phyloP scores from a whole-genome alignment of 2,888 invertebrate genomes.

The Notodonta dromedarius region DNA sequence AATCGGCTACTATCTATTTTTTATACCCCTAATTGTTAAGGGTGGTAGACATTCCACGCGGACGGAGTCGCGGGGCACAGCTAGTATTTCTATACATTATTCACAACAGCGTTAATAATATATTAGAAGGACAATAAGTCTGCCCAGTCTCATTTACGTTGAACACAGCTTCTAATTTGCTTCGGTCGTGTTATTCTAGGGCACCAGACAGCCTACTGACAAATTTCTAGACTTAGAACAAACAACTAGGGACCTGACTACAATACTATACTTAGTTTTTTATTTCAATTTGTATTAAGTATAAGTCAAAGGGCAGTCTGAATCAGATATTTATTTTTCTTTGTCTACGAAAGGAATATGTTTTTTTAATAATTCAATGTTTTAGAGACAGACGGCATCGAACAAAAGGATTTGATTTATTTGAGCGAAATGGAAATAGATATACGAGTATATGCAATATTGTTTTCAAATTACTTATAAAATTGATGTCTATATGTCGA shows the following conservation, averaged over 20 bases:
- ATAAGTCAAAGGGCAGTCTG: neutral
- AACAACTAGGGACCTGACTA: neutral
- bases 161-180: conserved; percentile 24
- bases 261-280: neutral
- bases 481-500: too few relatives aligned
- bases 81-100: too few relatives aligned
- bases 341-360: neutral
- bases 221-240: conserved; percentile 1
- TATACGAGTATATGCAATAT: neutral
- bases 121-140: too few relatives aligned
- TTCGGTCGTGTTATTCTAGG: conserved; percentile 21
- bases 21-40: too few relatives aligned
- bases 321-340: neutral
- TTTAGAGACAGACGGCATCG: neutral
- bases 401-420: neutral
- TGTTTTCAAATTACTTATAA: neutral
- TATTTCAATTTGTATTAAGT: neutral
- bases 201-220: conserved; percentile 12
- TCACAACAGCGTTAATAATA: too few relatives aligned
- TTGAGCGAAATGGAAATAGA: neutral
- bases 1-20: too few relatives aligned
- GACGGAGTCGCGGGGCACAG: too few relatives aligned
- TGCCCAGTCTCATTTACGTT: conserved; percentile 13
- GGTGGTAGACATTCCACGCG: too few relatives aligned
- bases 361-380: neutral